Base-by-base conservation (phyloP, 2,113 vertebrate genomes). In the Galeopterus variegatus region DNA sequence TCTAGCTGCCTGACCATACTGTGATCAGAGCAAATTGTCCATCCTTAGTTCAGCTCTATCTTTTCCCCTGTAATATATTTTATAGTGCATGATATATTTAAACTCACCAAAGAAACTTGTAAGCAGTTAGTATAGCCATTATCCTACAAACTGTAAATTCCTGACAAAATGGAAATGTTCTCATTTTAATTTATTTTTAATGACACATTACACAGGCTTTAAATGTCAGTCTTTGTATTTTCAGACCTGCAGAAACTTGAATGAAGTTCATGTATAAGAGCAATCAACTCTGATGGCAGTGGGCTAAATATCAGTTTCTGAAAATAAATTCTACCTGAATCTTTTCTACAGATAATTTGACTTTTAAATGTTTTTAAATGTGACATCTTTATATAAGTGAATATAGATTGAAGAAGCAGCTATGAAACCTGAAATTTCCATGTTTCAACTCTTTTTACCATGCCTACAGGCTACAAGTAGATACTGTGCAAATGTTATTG, bases 241-340 rank as follows among this genome's bases (percentile, higher is more conserved):
- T 98, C 97, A 98, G 97, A 98, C 97, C 97, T 97, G 97, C 97
- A 89, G 97, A 96, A 98, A 98, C 96, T 96, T 98, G 98, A 98
- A 96, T 98, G 98, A 98, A 97, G 95, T 98, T 98, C 98, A 97
- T 95, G 97, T 97, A 92, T 98, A 98, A 96, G 96, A 98, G 98
- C 98, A 98, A 98, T 98, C 98, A 98, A 90, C 95, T 97, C 97
- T 95, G 85, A 98, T 97, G 97, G 92, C 96, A 97, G 97, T 98
- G 97, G 97, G 95, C 97, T 98, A 98, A 98, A 98, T 98, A 98
- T 89, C 88, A n/a, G 96, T 98, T 98, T 98, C 98, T 97, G 97
- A 98, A 98, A 99, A 98, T 98, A 98, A 98, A 98, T 98, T 98
- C 98, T 98, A 98, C 94, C 98, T 97, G 95, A 98, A 98, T 98